Evolutionary conservation across 1,140 invertebrate species (phyloP), one percentile per base, ranked within the genome.

Genomic region (Amphibalanus amphitrite): DNA sequence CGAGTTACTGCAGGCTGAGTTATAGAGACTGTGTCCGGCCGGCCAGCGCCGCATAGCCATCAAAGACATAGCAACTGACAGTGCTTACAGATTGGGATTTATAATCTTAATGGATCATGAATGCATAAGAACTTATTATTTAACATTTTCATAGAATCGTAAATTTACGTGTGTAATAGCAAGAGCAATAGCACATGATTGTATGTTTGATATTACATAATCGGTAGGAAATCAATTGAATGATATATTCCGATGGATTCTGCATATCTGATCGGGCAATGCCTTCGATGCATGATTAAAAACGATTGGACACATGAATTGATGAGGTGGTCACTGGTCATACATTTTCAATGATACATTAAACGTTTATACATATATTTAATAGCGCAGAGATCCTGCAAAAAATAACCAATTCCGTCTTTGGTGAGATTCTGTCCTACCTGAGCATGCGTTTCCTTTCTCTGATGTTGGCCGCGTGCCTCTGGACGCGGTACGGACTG

Each of bases 371-470:
- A n/a, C n/a, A n/a, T n/a, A n/a, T n/a, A n/a, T n/a, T n/a, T n/a
- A n/a, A n/a, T n/a, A n/a, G n/a, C n/a, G n/a, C n/a, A n/a, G n/a
- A n/a, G n/a, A n/a, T n/a, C n/a, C n/a, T n/a, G n/a, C n/a, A n/a
- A n/a, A n/a, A n/a, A 38, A 17, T 6, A 38, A 38, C 38, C 6
- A 38, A 38, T 17, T 38, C 38, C 38, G 6, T 38, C 38, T 71
- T 33, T 25, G 20, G 47, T 70, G n/a, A 71, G 30, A 29, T 69
- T 33, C 70, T 70, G n/a, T 79, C 83, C 81, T 89, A 93, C 90
- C 92, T 93, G 84, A 97, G 88, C 92, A 97, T 97, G 77, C 95
- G 86, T 84, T 94, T 93, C 76, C 94, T 84, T 83, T 98, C 95
- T 65, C 95, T 85, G 70, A 96, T 90, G 81, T 94, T 96, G 59